Evolutionary conservation across 2,888 invertebrate species (phyloP).

Genomic region (Bombyx huttoni): DNA sequence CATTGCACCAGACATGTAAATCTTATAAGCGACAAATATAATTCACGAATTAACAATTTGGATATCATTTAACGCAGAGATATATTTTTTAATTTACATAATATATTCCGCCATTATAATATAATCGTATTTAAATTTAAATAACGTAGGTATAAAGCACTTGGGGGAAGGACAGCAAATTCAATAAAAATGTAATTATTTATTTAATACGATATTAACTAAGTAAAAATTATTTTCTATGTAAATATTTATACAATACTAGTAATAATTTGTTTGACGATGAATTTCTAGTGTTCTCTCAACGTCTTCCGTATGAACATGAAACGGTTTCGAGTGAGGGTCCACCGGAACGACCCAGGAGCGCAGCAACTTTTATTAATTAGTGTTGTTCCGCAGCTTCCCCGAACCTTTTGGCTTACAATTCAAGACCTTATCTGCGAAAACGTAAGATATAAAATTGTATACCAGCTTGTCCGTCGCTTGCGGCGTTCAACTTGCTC

Average conservation of each 20-base stretch:
- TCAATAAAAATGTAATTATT: slow-evolving; percentile 71
- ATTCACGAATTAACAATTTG: slow-evolving; percentile 61
- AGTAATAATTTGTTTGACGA: slow-evolving; percentile 66
- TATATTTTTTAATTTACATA: slow-evolving; percentile 65
- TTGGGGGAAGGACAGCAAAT: slow-evolving; percentile 75
- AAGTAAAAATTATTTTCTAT: slow-evolving; percentile 72
- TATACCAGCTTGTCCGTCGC: background rate
- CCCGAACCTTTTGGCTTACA: background rate
- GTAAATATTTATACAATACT: slow-evolving; percentile 71
- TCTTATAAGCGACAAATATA: slow-evolving; percentile 43
- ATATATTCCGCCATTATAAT: slow-evolving; percentile 62
- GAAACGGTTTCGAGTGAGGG: slow-evolving; percentile 37
- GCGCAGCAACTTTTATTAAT: background rate
- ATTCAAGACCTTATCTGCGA: background rate
- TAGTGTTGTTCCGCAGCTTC: background rate
- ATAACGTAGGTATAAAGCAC: slow-evolving; percentile 74
- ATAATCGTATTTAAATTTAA: slow-evolving; percentile 69
- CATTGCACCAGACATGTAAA: slow-evolving; percentile 51
- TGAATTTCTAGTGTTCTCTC: slow-evolving; percentile 62
- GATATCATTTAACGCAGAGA: slow-evolving; percentile 60
- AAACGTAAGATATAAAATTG: background rate
- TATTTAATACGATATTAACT: slow-evolving; percentile 68
- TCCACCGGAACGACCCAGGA: slow-evolving; percentile 7
- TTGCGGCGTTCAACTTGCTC: slow-evolving; percentile 12
- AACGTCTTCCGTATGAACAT: slow-evolving; percentile 50